phyloP scores from a whole-genome alignment of 2,888 invertebrate species.

The Watsonalla cultraria region DNA sequence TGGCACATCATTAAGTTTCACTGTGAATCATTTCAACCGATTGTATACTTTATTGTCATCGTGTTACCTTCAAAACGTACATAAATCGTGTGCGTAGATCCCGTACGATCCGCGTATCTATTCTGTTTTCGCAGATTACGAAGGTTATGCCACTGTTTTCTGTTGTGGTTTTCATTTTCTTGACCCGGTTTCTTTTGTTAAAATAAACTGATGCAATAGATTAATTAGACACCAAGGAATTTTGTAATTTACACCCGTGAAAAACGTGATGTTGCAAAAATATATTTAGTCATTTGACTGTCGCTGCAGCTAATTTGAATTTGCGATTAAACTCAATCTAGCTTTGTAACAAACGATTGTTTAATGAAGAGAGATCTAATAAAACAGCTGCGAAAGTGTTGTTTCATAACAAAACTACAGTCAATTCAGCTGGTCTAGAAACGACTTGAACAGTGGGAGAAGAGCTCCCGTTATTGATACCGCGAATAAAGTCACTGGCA shows the following conservation, averaged over 20 bases:
- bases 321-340: neutral
- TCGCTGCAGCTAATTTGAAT: neutral
- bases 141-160: slow-evolving; percentile 47
- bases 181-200: slow-evolving; percentile 64
- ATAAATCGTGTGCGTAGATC: slow-evolving; percentile 15
- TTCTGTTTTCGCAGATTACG: slow-evolving; percentile 25
- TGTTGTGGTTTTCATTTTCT: slow-evolving; percentile 64
- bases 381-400: neutral
- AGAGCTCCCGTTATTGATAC: no score
- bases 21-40: slow-evolving; percentile 21
- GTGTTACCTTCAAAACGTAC: slow-evolving; percentile 13
- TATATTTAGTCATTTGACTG: slow-evolving; percentile 7
- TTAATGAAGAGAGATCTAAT: no score
- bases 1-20: slow-evolving; percentile 29
- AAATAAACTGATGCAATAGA: slow-evolving; percentile 61
- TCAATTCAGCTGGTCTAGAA: neutral
- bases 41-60: slow-evolving; percentile 34
- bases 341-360: no score
- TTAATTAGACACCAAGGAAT: slow-evolving; percentile 48
- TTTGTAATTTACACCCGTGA: slow-evolving; percentile 37
- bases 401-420: neutral
- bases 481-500: no score
- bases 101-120: slow-evolving; percentile 17
- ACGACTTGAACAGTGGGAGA: no score
- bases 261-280: slow-evolving; percentile 21